A percentile compares a stretch with the other conserved stretches of the same genome.
phyloP scores from a whole-genome alignment of 2,888 invertebrate species.

The Zootermopsis nevadensis region DNA sequence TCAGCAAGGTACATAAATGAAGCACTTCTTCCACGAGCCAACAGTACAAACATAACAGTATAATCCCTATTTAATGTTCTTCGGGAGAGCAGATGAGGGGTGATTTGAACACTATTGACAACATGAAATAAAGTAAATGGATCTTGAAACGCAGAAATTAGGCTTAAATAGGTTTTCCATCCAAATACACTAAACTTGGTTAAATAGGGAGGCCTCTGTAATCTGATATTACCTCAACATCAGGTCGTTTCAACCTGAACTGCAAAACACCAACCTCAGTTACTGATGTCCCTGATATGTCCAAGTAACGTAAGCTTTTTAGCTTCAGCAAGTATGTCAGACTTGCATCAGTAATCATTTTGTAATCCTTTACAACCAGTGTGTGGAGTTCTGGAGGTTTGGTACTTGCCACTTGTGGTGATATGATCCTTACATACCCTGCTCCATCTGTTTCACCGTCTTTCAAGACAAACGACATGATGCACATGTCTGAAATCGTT shows the following conservation, averaged over 20 bases:
- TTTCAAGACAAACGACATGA: conserved; percentile 12
- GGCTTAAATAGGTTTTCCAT: no score
- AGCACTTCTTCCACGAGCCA: no score
- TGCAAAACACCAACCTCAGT: conserved; percentile 70
- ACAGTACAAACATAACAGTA: no score
- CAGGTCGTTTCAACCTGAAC: conserved; percentile 71
- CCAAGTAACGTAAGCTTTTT: conserved; percentile 69
- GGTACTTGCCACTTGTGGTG: neutral
- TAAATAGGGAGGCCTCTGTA: conserved; percentile 55
- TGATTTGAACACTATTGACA: no score
- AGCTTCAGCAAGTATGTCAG: conserved; percentile 72
- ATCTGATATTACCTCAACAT: conserved; percentile 62
- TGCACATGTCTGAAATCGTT: conserved; percentile 20
- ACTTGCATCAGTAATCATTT: conserved; percentile 72
- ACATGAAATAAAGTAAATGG: no score
- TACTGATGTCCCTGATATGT: conserved; percentile 76
- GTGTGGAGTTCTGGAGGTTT: conserved; percentile 61
- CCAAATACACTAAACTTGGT: neutral
- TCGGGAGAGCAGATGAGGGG: no score
- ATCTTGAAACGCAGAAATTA: no score
- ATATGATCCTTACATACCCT: conserved; percentile 24
- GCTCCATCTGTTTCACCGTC: neutral
- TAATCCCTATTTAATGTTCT: no score
- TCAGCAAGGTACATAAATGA: no score
- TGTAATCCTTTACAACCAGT: conserved; percentile 70